phyloP scores from a whole-genome alignment of 2,888 invertebrate genomes.

The Bugula neritina region DNA sequence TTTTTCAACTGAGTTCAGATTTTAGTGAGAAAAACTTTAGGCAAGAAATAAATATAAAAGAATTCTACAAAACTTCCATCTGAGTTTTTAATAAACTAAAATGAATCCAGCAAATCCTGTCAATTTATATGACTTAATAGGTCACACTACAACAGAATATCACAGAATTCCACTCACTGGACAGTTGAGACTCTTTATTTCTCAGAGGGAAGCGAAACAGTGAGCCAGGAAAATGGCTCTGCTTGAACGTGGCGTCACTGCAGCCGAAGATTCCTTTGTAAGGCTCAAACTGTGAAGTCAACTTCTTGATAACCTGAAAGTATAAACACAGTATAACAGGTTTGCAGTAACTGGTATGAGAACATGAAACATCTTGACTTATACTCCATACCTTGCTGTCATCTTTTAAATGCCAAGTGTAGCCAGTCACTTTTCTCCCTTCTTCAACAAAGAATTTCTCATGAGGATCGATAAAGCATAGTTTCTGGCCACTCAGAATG shows the following conservation, averaged over 20 bases:
- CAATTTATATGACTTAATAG: too few species aligned
- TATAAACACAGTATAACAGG: too few species aligned
- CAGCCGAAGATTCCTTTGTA: constrained; percentile 37
- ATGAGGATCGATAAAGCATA: constrained; percentile 43
- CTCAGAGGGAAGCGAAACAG: constrained; percentile 47
- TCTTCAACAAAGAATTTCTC: constrained; percentile 34
- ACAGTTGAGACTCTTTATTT: constrained; percentile 35
- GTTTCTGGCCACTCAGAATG: constrained; percentile 39
- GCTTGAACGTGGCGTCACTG: constrained; percentile 30
- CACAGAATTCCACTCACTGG: too few species aligned
- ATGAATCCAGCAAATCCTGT: too few species aligned
- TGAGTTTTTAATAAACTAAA: too few species aligned
- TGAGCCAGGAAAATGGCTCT: constrained; percentile 38
- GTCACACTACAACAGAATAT: too few species aligned
- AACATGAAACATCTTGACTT: too few species aligned
- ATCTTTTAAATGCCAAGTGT: constrained; percentile 32
- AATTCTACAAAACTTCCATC: too few species aligned
- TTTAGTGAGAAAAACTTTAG: too few species aligned
- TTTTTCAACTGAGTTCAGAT: too few species aligned
- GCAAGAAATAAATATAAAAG: too few species aligned
- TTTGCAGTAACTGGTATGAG: too few species aligned
- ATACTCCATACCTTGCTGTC: constrained; percentile 25
- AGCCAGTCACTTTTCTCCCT: constrained; percentile 33
- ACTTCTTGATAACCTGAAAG: constrained; percentile 22
- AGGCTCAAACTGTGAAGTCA: constrained; percentile 34